Base-by-base conservation (phyloP, 92 coral and sea anemone genomes). In the Isaurus tuberculatus region DNA sequence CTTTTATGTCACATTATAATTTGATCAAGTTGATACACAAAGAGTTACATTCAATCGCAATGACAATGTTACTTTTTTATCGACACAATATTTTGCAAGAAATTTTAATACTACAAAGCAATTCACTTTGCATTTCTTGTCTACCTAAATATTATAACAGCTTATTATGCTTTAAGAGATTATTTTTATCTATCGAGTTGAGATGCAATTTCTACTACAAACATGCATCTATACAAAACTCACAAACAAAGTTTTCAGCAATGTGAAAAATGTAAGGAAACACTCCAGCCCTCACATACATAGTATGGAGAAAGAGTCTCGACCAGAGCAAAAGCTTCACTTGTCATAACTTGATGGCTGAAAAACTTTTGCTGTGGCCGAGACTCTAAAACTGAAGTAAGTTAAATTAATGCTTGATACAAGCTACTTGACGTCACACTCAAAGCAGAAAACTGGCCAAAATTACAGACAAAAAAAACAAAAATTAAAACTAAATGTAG, bases 331-430 rank as follows among this genome's bases (percentile, higher is more conserved):
- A 31, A 73, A 73, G 44, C 15, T 4, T 1, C 16, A 48, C 15
- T 27, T 43, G 25, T n/a, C 17, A 49, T 29, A 40, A 36, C 14
- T n/a, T 68, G 2, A 1, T 17, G 17, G 30, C 28, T 10, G 0
- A 28, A 13, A 49, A 30, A 74, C 27, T 73, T 73, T 51, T 73
- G 27, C 42, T 40, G n/a, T 19, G 58, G 28, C 80, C 51, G 63
- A 22, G 27, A 73, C 61, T 49, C 80, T 74, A 57, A 10, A 55
- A 26, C 49, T 44, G 61, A 55, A 34, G 67, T 32, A 14, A 57
- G 60, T 53, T 77, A 31, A 60, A 23, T 29, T 13, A 34, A 31
- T 58, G 95, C 98, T 90, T 95, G 98, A 95, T 95, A 88, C 98
- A 95, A 94, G 98, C 98, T 95, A 93, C 95, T 34, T 11, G 28